Evolutionary conservation across 2,888 invertebrate species (phyloP).

Genomic region (Ceriagrion tenellum): DNA sequence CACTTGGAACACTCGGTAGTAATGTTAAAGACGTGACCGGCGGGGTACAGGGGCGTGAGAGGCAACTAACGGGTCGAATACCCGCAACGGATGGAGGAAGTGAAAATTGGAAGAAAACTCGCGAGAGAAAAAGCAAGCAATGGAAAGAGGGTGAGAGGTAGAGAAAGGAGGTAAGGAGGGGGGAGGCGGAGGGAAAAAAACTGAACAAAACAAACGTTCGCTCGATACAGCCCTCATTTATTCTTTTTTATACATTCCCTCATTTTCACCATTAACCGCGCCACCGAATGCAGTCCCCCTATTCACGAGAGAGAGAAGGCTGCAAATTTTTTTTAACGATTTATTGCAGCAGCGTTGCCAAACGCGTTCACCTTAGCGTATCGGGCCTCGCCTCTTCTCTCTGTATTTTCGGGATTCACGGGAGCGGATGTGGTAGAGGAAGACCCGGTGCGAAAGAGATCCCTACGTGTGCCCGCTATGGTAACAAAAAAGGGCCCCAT

Average conservation of each 20-base stretch:
- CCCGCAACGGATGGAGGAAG: background rate
- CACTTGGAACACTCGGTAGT: background rate
- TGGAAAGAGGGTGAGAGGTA: background rate
- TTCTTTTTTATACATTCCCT: background rate
- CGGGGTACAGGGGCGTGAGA: background rate
- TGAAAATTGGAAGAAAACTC: background rate
- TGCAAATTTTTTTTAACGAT: slow-evolving; percentile 23
- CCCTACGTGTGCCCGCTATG: background rate
- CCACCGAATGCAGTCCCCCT: slow-evolving; percentile 6
- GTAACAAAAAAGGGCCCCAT: background rate
- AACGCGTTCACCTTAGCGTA: background rate
- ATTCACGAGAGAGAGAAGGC: background rate
- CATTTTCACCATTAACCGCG: slow-evolving; percentile 29
- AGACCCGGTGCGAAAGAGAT: background rate
- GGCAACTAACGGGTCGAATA: background rate
- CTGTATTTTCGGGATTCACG: background rate
- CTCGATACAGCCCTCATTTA: background rate
- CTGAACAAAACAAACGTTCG: background rate
- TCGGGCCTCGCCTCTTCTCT: slow-evolving; percentile 26
- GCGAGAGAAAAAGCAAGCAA: background rate
- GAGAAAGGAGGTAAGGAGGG: background rate
- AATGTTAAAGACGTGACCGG: no score
- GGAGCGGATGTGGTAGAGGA: background rate
- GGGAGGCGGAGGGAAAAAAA: no score
- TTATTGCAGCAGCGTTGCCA: slow-evolving; percentile 36